Evolutionary conservation across 2,888 invertebrate genomes (phyloP).

Genomic region (Selenia dentaria): DNA sequence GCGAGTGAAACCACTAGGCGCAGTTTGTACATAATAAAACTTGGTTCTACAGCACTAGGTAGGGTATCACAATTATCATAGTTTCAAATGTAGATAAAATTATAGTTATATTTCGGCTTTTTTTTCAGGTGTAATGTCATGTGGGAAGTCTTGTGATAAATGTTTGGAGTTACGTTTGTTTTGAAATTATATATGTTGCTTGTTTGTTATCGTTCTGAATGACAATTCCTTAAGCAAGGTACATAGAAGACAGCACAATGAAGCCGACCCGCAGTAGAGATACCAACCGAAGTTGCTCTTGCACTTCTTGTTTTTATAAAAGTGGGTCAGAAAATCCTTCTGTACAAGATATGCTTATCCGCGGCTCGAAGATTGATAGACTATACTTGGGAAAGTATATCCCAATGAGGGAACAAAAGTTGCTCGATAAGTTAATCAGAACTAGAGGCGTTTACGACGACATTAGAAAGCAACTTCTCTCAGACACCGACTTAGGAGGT

Average conservation of each 20-base stretch:
- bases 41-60: too few species aligned
- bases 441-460: constrained; percentile 62
- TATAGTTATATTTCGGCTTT: neutral
- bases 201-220: constrained; percentile 20
- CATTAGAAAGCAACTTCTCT: constrained; percentile 50
- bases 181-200: neutral
- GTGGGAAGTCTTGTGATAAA: constrained; percentile 32
- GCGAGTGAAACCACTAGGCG: too few species aligned
- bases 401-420: constrained; percentile 53
- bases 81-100: too few species aligned
- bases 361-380: constrained; percentile 50
- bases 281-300: constrained; percentile 47
- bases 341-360: constrained; percentile 38
- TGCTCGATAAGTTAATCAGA: constrained; percentile 54
- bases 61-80: too few species aligned
- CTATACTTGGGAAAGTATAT: constrained; percentile 52
- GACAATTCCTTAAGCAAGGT: constrained; percentile 13
- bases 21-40: too few species aligned
- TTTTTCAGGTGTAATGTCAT: constrained; percentile 36
- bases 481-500: constrained; percentile 43
- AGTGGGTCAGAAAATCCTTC: constrained; percentile 48
- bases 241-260: constrained; percentile 38
- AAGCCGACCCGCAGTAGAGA: constrained; percentile 26
- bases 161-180: constrained; percentile 19
- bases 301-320: constrained; percentile 49